Evolutionary conservation across 2,113 vertebrate genomes (phyloP), one percentile per base, ranked within the genome.

Genomic region (Chamaea fasciata): DNA sequence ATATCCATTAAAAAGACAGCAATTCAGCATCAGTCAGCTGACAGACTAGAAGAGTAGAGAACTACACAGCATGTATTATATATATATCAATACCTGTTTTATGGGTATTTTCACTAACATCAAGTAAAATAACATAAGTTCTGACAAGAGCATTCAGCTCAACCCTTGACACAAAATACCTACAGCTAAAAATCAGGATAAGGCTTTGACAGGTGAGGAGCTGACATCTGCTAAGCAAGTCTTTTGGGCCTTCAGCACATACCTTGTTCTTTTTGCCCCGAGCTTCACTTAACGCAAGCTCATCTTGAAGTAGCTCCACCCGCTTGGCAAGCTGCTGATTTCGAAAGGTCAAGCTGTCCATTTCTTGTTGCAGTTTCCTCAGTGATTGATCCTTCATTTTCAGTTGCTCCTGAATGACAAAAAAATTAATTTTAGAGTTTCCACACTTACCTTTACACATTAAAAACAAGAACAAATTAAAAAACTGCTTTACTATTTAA

Each of bases 261-360:
- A 99, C 99, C 98, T 99, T 99, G 89, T 97, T 98, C 97, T 98
- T 99, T 98, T 98, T 99, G 97, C 98, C 98, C 84, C 98, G 98
- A 56, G 98, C 88, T 97, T 99, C 99, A 95, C 97, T 98, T 11
- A 98, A 90, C 24, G 98, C 96, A 50, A 99, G 98, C 85, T 99
- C 99, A 89, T 99, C 99, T 73, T 99, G 99, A 75, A 99, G 98
- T 9, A 99, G 98, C 95, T 99, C 99, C 94, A 99, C 99, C 27
- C 99, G 98, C 96, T 99, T 99, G 91, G 99, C 98, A 92, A 99
- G 97, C 11, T 99, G 99, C 83, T 99, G 99, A 97, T 99, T 99
- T 92, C 99, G 98, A 97, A 99, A 99, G 63, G 98, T 99, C 93
- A 99, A 97, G 49, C 99, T 99, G 97, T 99, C 99, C 99, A 99